Evolutionary conservation across 1,140 invertebrate species (phyloP), one percentile per base, ranked within the genome.

Genomic region (Latrodectus geometricus): DNA sequence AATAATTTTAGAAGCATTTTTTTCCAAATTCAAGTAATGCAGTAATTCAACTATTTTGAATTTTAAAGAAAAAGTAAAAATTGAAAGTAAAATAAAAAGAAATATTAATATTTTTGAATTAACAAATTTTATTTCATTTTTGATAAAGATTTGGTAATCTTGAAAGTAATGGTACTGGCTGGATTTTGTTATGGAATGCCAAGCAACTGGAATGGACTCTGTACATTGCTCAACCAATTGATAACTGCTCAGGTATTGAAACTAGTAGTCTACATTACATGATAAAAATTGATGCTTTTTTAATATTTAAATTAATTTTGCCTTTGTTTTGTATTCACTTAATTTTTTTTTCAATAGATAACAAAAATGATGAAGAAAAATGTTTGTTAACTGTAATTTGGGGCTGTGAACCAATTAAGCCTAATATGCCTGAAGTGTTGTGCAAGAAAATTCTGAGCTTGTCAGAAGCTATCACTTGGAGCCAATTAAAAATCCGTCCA

Each of bases 141-240:
- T 72, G 14, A 21, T 56, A 2, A 8, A 88, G 87, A 50, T 88
- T 88, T 86, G 87, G 87, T 8, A 88, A 88, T 35, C 66, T 88
- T 70, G 87, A 88, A 78, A 69, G 70, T 21, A 88, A 88, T 78
- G 87, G 87, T 5, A 80, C 78, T 66, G 87, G 83, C 15, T 88
- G 87, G 87, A 88, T 88, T 50, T 78, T 88, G n/a, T 68, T 88
- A 12, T 88, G 87, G 87, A 79, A 82, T 87, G 82, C 80, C 4
- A 87, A 80, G 21, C 72, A 79, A 11, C 50, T 88, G 35, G 78
- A 87, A 75, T 88, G 87, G 87, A 84, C 69, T 49, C 69, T 88
- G 12, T 88, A 68, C 65, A 66, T 88, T 82, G 87, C 83, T 35
- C 87, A 88, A 21, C 87, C 87, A 14, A 73, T 88, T 23, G 87